A percentile compares a stretch with the other conserved stretches of the same genome.
These are phyloP conservation scores for Phrixothrix hirtus DNA, from an alignment of 2,888 invertebrate genomes.

Conservation along the genomic window DNA sequence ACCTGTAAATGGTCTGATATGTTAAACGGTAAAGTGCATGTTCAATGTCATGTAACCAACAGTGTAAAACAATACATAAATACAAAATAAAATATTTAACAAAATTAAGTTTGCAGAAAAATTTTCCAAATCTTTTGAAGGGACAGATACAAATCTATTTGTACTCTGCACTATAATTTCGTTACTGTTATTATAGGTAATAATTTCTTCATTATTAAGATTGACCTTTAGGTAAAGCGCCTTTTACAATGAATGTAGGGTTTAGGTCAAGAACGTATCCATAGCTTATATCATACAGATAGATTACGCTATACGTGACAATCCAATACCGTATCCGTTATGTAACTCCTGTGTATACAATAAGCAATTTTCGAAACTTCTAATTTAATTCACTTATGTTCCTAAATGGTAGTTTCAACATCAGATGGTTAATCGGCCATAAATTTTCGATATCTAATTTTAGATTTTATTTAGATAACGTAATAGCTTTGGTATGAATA, in stretches of 20 bases:
- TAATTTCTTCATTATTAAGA: too few relatives aligned
- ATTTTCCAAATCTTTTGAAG: not conserved
- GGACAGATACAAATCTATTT: too few relatives aligned
- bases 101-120: too few relatives aligned
- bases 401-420: slow-evolving; percentile 12
- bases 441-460: slow-evolving; percentile 16
- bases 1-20: slow-evolving; percentile 47
- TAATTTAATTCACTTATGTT: slow-evolving; percentile 17
- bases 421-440: slow-evolving; percentile 12
- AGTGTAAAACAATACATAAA: slow-evolving; percentile 24
- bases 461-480: slow-evolving; percentile 19
- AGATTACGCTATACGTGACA: slow-evolving; percentile 9
- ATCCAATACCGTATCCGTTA: slow-evolving; percentile 9
- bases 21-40: slow-evolving; percentile 45
- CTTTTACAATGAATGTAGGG: too few relatives aligned
- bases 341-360: slow-evolving; percentile 10
- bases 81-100: too few relatives aligned
- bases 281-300: too few relatives aligned
- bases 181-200: too few relatives aligned
- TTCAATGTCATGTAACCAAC: slow-evolving; percentile 40
- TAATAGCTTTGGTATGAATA: slow-evolving; percentile 6
- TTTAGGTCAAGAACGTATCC: too few relatives aligned
- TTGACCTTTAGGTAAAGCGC: too few relatives aligned
- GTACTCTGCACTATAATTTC: too few relatives aligned
- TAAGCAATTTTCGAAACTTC: slow-evolving; percentile 16